These are phyloP conservation scores for Ptyas mucosa DNA, from an alignment of 2,113 vertebrate species.

Conservation along the genomic window DNA sequence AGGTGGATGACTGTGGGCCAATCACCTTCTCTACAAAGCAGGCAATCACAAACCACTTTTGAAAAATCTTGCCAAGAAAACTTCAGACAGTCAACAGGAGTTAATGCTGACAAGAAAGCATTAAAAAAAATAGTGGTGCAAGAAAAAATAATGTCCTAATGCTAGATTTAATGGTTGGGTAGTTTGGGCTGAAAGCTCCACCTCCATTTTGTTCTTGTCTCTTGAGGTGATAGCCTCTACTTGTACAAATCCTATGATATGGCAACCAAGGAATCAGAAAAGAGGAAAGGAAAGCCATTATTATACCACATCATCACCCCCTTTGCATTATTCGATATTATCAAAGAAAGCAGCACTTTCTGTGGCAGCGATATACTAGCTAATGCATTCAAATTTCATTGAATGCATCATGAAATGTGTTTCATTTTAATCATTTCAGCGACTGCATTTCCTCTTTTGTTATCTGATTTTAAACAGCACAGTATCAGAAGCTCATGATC, in stretches of 20 bases:
- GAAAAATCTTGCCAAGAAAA: not conserved
- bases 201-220: not conserved
- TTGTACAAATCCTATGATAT: not conserved
- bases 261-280: not conserved
- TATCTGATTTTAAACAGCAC: constrained; percentile 21
- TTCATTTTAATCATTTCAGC: constrained; percentile 31
- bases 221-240: not conserved
- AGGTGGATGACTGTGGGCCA: not conserved
- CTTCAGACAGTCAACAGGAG: not conserved
- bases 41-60: not conserved
- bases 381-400: not conserved
- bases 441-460: constrained; percentile 26
- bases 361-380: not conserved
- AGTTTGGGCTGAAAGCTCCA: not conserved
- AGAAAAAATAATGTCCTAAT: not conserved
- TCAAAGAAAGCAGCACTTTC: not conserved
- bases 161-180: not conserved
- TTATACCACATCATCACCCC: not conserved
- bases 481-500: constrained; percentile 17
- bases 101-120: not conserved
- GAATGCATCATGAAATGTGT: not conserved
- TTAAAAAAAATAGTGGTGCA: not conserved
- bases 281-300: not conserved
- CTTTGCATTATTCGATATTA: not conserved
- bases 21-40: not conserved